A percentile compares a stretch with the other conserved stretches of the same genome.
Evolutionary conservation across 2,113 vertebrate species (phyloP).

Genomic region (Microtus pennsylvanicus): DNA sequence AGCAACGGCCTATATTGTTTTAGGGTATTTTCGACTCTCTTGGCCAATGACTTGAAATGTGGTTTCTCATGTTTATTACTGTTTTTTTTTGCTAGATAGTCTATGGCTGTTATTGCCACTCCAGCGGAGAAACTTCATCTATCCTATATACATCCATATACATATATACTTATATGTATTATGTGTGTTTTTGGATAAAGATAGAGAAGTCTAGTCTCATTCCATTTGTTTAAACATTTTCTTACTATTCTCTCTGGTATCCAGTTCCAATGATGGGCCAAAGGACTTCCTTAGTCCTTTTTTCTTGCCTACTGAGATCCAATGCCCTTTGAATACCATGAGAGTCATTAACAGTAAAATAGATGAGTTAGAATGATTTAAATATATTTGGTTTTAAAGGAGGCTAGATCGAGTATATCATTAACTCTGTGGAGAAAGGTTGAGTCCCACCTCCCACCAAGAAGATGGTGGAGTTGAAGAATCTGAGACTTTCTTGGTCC

Average conservation of each 20-base stretch:
- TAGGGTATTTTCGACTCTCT: not conserved
- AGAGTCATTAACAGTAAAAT: not conserved
- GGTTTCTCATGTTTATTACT: not conserved
- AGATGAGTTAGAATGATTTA: not conserved
- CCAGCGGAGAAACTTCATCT: not conserved
- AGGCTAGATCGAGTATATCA: not conserved
- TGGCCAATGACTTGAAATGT: not conserved
- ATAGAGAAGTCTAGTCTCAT: not conserved
- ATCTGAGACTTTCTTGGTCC: not conserved
- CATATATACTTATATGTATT: not conserved
- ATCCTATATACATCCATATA: not conserved
- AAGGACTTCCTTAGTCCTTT: not conserved
- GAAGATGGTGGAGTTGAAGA: not conserved
- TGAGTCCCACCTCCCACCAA: not conserved
- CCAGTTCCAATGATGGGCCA: not conserved
- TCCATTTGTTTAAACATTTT: slow-evolving; percentile 11
- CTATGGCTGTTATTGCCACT: too few species aligned
- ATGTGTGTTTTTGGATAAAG: not conserved
- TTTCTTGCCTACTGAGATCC: not conserved
- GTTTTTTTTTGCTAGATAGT: not conserved
- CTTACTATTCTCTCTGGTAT: not conserved
- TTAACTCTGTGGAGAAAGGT: not conserved
- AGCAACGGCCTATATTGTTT: not conserved
- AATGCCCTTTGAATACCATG: not conserved
- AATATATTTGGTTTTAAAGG: not conserved